Evolutionary conservation across 1,140 invertebrate species (phyloP).

Genomic region (Stegodyphus mimosarum): DNA sequence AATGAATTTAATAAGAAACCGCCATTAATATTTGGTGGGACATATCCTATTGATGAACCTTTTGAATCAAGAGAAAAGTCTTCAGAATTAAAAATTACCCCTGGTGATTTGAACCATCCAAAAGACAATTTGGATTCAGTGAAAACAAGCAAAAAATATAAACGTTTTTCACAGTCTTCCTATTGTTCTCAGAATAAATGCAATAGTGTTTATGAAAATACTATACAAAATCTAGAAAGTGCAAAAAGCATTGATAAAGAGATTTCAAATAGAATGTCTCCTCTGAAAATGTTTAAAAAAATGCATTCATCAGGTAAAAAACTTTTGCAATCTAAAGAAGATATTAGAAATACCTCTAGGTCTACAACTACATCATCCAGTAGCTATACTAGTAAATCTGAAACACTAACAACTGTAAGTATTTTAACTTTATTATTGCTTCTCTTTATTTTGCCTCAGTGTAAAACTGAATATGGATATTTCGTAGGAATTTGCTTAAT

Average conservation of each 20-base stretch:
- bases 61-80: slow-evolving; percentile 28
- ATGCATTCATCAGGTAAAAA: slow-evolving; percentile 30
- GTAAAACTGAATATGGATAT: neutral
- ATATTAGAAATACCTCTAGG: neutral
- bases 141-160: neutral
- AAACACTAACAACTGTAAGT: slow-evolving; percentile 21
- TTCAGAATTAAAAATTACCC: no score
- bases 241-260: slow-evolving; percentile 2
- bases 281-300: slow-evolving; percentile 48
- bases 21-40: slow-evolving; percentile 80
- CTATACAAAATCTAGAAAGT: neutral
- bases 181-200: neutral
- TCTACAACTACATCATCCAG: slow-evolving; percentile 13
- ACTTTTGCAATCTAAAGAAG: slow-evolving; percentile 1
- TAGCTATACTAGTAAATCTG: neutral
- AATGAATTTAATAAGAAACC: slow-evolving; percentile 67
- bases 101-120: neutral
- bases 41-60: slow-evolving; percentile 71
- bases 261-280: slow-evolving; percentile 24
- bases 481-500: no score
- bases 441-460: neutral
- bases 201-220: neutral
- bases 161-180: neutral
- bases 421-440: neutral
- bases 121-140: neutral